Percentiles rank a stretch among this genome's conserved stretches.
Conservation (phyloP, 2,113 vertebrate genomes). For the Oryzias woworae region DNA sequence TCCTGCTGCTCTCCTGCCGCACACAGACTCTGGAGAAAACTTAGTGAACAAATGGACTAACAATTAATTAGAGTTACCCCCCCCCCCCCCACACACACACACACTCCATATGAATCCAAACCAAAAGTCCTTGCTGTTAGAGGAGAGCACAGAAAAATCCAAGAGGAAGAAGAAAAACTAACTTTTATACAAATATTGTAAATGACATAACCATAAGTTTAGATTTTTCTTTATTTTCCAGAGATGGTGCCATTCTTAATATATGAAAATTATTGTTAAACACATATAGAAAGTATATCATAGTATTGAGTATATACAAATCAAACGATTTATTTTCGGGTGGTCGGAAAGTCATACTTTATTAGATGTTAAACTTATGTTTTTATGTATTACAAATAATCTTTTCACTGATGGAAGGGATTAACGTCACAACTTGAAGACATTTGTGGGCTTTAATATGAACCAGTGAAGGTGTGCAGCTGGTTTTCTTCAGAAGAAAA, state of each 20-base stretch:
- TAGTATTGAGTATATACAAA: constrained; percentile 64
- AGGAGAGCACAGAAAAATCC: neutral
- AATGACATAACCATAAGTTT: constrained; percentile 52
- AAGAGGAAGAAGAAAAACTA: constrained; percentile 23
- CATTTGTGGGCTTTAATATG: constrained; percentile 25
- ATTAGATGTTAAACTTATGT: constrained; percentile 54
- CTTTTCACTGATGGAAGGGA: constrained; percentile 45
- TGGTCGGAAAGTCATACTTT: constrained; percentile 42
- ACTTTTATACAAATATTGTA: constrained; percentile 61
- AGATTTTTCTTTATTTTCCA: constrained; percentile 43
- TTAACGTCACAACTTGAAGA: constrained; percentile 6
- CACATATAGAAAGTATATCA: constrained; percentile 56
- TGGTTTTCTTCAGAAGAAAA: constrained; percentile 23
- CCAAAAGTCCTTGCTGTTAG: no score
- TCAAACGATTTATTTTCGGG: constrained; percentile 68
- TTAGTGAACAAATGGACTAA: constrained; percentile 42
- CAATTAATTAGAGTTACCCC: constrained; percentile 18
- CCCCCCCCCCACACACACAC: constrained; percentile 49
- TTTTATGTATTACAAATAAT: constrained; percentile 42
- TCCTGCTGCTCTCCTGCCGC: constrained; percentile 37
- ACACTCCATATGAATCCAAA: constrained; percentile 9
- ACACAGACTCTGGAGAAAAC: constrained; percentile 47
- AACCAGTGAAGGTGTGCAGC: constrained; percentile 49
- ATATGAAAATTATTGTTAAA: constrained; percentile 54
- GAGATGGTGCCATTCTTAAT: constrained; percentile 74